Base-by-base conservation (phyloP, 2,113 vertebrate species). In the Gymnobelideus leadbeateri region DNA sequence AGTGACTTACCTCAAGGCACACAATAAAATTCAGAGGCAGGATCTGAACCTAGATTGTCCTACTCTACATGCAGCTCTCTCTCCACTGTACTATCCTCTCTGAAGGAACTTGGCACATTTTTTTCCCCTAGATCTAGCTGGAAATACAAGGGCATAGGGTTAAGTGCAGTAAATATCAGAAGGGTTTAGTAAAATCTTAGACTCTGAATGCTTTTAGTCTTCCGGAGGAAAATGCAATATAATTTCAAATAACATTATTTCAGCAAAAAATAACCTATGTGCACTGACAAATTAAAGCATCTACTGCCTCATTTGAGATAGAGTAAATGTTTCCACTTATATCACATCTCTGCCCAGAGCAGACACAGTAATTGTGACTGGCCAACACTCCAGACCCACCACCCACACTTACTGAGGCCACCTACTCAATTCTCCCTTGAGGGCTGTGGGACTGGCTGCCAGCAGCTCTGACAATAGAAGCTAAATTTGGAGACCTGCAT, bases 401-500 rank as follows among this genome's bases (percentile, higher is more conserved):
- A 51, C 51, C 51, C 89, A 89, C 51, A 61, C 84, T n/a, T 24
- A 21, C 7, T 89, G 93, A 95, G 92, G 91, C 96, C 96, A 97
- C 91, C 96, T 96, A 97, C 94, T 54, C 92, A 95, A 96, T 93
- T 97, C 91, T 96, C 92, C 89, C 94, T 97, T 92, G 68, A 95
- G n/a, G 61, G 95, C 92, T 90, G 95, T 91, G 94, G 92, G 37
- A 97, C 96, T 96, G 95, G 95, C 97, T 94, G 92, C n/a, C 95
- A 97, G 94, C 94, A 98, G 97, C 92, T 92, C 94, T 96, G 95
- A 95, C 96, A 96, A 93, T 95, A 77, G 91, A 95, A 96, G 52
- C 96, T 97, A 91, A 96, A 95, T 96, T 97, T 96, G 97, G 97
- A 96, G 28, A 96, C 95, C 90, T 94, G 90, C 94, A 51, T 37